Evolutionary conservation across 2,113 vertebrate genomes (phyloP), one percentile per base, ranked within the genome.

Genomic region (Macroglossus sobrinus): DNA sequence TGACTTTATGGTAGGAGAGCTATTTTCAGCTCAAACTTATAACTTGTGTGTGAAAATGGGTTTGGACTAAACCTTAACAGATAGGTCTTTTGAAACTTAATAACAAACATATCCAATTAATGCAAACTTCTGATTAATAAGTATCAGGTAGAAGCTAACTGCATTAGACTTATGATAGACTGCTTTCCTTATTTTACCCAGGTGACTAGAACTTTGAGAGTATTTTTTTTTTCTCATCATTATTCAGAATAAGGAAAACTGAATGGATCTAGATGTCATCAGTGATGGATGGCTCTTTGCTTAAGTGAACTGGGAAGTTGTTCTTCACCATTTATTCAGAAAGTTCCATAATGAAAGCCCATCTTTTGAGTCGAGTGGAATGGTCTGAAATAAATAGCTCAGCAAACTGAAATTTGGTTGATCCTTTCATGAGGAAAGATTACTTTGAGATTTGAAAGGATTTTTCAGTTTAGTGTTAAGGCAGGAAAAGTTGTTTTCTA

Each of bases 1-100:
- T 96, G 89, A 96, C 69, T 96, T 95, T 91, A 92, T 96, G 96
- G 55, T 90, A 91, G 82, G 63, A 96, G 91, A 96, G 69, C 81
- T 95, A 89, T 96, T 97, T 98, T 91, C 81, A 97, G 88, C 85
- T 57, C 50, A 50, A 50, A 71, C 24, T 86, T 95, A 78, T 64
- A 82, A 78, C 38, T 79, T 90, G 61, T 18, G 85, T 96, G 55
- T 96, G 63, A 93, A 91, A 96, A 92, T 96, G 88, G 47, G 61
- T 97, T 93, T 91, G 92, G 84, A 84, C 81, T 94, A 94, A 90
- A 85, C 59, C 21, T 96, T 97, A 89, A 90, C 21, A 89, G 84
- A 86, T 93, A 69, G 45, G 24, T 78, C 47, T 91, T 95, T 93
- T 95, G 87, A 94, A 97, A 94, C 5, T 43, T 84, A 59, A 55